A percentile compares a stretch with the other conserved stretches of the same genome.
These are phyloP conservation scores for Deilephila porcellus DNA, from an alignment of 2,888 invertebrate species.

Conservation along the genomic window DNA sequence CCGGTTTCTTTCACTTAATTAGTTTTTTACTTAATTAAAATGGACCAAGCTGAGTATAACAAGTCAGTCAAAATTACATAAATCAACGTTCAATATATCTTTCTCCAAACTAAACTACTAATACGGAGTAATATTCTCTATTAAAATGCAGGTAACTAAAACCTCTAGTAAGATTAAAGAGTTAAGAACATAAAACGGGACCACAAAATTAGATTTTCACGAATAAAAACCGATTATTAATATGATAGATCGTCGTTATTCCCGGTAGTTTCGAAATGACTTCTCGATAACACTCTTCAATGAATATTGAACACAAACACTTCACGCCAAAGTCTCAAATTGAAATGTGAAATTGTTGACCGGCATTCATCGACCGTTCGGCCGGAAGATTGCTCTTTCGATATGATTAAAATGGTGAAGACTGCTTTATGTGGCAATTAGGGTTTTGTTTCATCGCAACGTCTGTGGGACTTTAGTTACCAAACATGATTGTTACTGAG, in stretches of 20 bases:
- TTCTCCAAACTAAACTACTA: too few species aligned
- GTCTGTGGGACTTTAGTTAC: constrained; percentile 51
- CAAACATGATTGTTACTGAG: constrained; percentile 14
- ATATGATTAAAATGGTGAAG: constrained; percentile 84
- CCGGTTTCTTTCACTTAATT: too few species aligned
- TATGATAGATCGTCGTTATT: constrained; percentile 76
- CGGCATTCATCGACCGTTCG: constrained; percentile 68
- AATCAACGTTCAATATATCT: too few species aligned
- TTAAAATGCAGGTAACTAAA: constrained; percentile 47
- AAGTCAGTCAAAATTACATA: too few species aligned
- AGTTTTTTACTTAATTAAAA: too few species aligned
- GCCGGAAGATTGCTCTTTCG: constrained; percentile 83
- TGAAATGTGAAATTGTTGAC: constrained; percentile 40
- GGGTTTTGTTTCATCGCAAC: constrained; percentile 68
- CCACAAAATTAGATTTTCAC: constrained; percentile 76
- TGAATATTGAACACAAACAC: constrained; percentile 16
- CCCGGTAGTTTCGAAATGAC: constrained; percentile 72
- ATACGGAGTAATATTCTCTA: constrained; percentile 10
- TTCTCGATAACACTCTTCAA: constrained; percentile 48
- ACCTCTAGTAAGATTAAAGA: constrained; percentile 63
- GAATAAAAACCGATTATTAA: constrained; percentile 81
- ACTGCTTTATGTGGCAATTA: constrained; percentile 82
- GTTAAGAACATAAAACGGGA: constrained; percentile 55
- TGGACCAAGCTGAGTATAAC: too few species aligned
- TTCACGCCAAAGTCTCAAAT: constrained; percentile 5